A percentile compares a stretch with the other conserved stretches of the same genome.
Evolutionary conservation across 2,113 vertebrate genomes (phyloP).

Genomic region (Sander vitreus): DNA sequence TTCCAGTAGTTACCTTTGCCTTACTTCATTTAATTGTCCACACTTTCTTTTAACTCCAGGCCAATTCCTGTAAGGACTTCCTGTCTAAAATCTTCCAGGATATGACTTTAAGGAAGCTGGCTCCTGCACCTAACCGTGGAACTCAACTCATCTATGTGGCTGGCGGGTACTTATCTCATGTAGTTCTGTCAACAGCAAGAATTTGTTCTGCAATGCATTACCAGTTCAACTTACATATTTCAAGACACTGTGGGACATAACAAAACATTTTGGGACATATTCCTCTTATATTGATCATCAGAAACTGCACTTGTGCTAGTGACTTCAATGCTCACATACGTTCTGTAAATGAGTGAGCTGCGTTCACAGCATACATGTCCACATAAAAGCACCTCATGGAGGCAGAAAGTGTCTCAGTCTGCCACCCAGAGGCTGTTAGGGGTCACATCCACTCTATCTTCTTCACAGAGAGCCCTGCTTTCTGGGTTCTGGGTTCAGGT

Average conservation of each 20-base stretch:
- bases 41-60: conserved; percentile 55
- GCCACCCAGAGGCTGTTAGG: conserved; percentile 46
- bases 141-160: conserved; percentile 87
- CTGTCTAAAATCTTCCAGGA: conserved; percentile 90
- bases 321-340: not conserved
- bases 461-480: not conserved
- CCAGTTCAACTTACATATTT: too few species aligned
- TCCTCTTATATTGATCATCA: not conserved
- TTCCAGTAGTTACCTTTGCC: not conserved
- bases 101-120: conserved; percentile 85
- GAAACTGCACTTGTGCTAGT: not conserved
- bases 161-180: conserved; percentile 74
- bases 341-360: not conserved
- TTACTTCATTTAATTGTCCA: not conserved
- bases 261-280: not conserved
- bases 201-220: not conserved
- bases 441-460: not conserved
- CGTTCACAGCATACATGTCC: not conserved
- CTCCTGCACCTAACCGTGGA: conserved; percentile 82
- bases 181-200: not conserved
- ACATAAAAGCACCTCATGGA: not conserved
- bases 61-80: conserved; percentile 87
- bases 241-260: not conserved
- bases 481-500: not conserved
- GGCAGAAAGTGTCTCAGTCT: conserved; percentile 22